Conservation (phyloP, 2,113 vertebrate genomes). For the Odocoileus virginianus region DNA sequence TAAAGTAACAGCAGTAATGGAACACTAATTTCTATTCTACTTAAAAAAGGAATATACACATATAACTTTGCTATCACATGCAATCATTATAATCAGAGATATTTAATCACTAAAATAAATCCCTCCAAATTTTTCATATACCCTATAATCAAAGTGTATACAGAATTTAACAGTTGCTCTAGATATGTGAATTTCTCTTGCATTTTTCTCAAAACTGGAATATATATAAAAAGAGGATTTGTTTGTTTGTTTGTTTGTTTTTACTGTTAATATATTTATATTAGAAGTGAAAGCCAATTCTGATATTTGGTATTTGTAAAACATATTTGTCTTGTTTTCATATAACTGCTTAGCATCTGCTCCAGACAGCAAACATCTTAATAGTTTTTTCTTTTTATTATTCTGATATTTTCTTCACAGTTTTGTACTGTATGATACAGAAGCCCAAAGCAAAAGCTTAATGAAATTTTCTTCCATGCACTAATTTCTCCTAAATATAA, state of each 20-base stretch:
- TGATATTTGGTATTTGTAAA: not conserved
- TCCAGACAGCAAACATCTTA: not conserved
- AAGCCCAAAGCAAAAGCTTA: not conserved
- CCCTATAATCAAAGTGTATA: not conserved
- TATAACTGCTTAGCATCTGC: not conserved
- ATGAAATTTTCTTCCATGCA: not conserved
- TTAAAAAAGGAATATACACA: not conserved
- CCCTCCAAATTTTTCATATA: not conserved
- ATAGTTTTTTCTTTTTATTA: not conserved
- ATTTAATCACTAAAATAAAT: not conserved
- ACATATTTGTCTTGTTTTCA: not conserved
- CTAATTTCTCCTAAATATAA: not conserved
- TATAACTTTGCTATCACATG: not conserved
- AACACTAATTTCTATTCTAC: not conserved
- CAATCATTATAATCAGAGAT: not conserved
- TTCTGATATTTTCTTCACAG: not conserved
- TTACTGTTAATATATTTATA: not conserved
- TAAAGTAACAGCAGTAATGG: not conserved
- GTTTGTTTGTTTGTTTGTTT: not conserved
- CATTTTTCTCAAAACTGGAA: not conserved
- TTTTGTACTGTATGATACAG: not conserved
- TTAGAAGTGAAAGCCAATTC: not conserved
- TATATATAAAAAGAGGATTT: not conserved
- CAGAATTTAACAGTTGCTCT: not conserved
- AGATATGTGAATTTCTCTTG: not conserved